These are phyloP conservation scores for Caenorhabditis becei DNA, from an alignment of 2,888 invertebrate genomes.

Conservation along the genomic window DNA sequence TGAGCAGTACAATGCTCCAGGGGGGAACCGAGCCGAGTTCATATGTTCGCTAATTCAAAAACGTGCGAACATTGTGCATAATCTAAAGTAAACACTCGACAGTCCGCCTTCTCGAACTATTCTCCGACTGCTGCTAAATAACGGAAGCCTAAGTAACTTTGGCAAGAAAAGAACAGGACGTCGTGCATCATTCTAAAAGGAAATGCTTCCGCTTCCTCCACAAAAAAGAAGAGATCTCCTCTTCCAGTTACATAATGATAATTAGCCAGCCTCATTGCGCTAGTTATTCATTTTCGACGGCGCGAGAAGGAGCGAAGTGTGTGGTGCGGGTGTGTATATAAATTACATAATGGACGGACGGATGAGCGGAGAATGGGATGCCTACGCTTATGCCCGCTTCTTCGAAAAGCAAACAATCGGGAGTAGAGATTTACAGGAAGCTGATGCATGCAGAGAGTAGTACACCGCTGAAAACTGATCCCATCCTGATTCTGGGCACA, in stretches of 20 bases:
- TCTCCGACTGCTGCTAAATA: background rate
- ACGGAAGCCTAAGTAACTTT: conserved; percentile 18
- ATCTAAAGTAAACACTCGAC: conserved; percentile 41
- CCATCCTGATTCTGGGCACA: background rate
- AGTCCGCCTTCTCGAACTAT: background rate
- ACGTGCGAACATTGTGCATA: conserved; percentile 58
- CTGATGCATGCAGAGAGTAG: conserved; percentile 17
- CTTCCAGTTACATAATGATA: conserved; percentile 47
- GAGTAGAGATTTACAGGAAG: conserved; percentile 48
- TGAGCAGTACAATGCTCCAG: background rate
- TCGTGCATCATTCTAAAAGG: background rate
- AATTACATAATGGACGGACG: conserved; percentile 53
- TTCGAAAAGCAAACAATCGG: conserved; percentile 50
- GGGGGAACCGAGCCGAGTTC: background rate
- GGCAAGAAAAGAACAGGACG: background rate
- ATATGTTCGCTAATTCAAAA: conserved; percentile 7
- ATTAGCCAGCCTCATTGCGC: conserved; percentile 20
- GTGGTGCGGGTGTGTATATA: conserved; percentile 16
- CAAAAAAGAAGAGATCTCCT: background rate
- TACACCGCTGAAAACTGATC: conserved; percentile 1
- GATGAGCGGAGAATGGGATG: conserved; percentile 17
- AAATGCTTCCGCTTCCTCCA: background rate
- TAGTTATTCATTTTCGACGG: background rate
- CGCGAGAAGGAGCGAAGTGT: conserved; percentile 5
- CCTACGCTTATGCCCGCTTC: conserved; percentile 39